Evolutionary conservation across 1,140 invertebrate genomes (phyloP).

Genomic region (Drosophila paulistorum): DNA sequence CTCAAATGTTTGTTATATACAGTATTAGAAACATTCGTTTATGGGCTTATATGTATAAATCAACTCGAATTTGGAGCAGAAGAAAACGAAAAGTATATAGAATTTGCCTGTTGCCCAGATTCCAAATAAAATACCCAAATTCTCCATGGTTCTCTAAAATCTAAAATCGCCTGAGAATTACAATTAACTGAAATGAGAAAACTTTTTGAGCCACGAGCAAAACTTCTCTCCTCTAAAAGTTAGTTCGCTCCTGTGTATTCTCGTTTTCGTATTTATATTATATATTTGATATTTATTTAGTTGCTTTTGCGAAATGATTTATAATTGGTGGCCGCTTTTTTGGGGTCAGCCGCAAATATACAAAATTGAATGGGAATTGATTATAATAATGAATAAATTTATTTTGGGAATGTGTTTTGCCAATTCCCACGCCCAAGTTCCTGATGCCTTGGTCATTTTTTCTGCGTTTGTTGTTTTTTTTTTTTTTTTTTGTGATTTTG

Average conservation of each 20-base stretch:
- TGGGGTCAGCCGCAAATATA: constrained; percentile 24
- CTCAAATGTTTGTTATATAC: no score
- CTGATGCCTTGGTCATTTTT: background rate
- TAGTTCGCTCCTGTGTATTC: background rate
- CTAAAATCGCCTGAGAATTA: no score
- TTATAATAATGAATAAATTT: constrained; percentile 10
- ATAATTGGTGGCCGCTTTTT: constrained; percentile 16
- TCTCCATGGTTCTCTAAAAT: no score
- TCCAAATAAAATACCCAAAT: no score
- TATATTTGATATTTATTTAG: constrained; percentile 18
- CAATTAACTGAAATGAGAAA: no score
- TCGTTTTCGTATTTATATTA: background rate
- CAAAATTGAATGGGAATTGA: constrained; percentile 11
- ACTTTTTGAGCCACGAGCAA: no score
- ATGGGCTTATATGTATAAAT: no score
- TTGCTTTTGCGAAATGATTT: constrained; percentile 18
- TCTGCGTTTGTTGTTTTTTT: background rate
- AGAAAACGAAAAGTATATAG: no score
- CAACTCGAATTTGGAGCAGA: no score
- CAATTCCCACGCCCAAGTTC: constrained; percentile 20
- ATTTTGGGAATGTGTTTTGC: background rate
- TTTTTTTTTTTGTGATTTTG: background rate
- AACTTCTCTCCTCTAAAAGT: background rate
- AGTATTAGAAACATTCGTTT: no score
- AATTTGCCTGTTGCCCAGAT: no score